A percentile compares a stretch with the other conserved stretches of the same genome.
Evolutionary conservation across 1,140 invertebrate species (phyloP).

Genomic region (Heliconius congener): DNA sequence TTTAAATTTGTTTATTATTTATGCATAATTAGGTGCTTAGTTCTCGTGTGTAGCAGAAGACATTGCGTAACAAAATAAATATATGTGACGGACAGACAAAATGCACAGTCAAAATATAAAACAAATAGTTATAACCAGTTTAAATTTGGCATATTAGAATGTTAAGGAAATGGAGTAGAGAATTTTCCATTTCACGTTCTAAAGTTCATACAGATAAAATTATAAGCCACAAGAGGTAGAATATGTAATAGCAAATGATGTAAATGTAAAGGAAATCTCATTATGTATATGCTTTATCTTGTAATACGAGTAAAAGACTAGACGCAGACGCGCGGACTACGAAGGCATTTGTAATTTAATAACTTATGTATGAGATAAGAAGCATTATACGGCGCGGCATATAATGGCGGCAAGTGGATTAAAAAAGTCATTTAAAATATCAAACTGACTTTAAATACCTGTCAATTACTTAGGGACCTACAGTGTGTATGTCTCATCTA

Average conservation of each 20-base stretch:
- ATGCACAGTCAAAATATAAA: too few species aligned
- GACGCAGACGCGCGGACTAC: conserved; percentile 10
- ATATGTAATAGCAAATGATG: conserved; percentile 18
- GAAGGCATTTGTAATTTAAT: neutral
- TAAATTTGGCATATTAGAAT: too few species aligned
- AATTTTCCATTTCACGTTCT: too few species aligned
- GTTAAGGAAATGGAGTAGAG: too few species aligned
- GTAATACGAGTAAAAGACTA: conserved; percentile 25
- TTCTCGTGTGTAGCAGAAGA: too few species aligned
- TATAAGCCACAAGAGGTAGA: neutral
- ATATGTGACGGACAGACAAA: too few species aligned
- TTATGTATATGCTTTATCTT: conserved; percentile 20
- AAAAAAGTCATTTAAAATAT: neutral
- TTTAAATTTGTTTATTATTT: too few species aligned
- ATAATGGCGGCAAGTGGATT: neutral
- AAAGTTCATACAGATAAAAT: neutral
- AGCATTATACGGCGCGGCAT: neutral
- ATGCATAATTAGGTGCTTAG: too few species aligned
- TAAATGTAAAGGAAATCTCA: conserved; percentile 33
- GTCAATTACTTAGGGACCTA: neutral
- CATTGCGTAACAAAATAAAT: too few species aligned
- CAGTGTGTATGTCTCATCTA: too few species aligned
- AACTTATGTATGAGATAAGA: neutral
- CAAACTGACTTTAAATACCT: neutral
- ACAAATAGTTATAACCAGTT: too few species aligned